phyloP scores from a whole-genome alignment of 2,888 invertebrate species.

The Furcula furcula region DNA sequence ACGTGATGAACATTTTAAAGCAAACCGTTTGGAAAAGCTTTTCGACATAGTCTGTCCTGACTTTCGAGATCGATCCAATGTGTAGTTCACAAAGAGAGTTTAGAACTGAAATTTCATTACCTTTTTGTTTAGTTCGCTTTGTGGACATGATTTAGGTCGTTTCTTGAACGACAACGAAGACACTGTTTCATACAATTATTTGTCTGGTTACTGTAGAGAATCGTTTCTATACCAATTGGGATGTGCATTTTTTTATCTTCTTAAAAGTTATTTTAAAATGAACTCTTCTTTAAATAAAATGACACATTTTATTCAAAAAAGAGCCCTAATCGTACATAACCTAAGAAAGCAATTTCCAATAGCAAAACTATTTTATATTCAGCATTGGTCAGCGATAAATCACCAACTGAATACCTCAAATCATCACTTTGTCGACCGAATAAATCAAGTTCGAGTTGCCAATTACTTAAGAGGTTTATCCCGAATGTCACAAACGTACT shows the following conservation, averaged over 20 bases:
- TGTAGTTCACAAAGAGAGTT: constrained; percentile 20
- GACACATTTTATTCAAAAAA: no score
- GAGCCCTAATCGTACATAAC: no score
- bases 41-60: constrained; percentile 32
- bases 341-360: background rate
- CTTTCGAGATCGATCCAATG: constrained; percentile 26
- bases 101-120: constrained; percentile 14
- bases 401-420: constrained; percentile 33
- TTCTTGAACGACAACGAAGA: no score
- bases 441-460: constrained; percentile 53
- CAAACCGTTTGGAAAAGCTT: constrained; percentile 42
- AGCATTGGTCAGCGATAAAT: constrained; percentile 24
- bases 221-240: no score
- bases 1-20: constrained; percentile 51
- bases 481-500: constrained; percentile 48
- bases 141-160: background rate
- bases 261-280: no score
- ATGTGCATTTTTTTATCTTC: no score
- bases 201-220: no score
- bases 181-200: no score
- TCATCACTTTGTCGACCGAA: constrained; percentile 33
- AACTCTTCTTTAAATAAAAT: no score
- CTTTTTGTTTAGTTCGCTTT: constrained; percentile 7
- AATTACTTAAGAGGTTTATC: constrained; percentile 64
- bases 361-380: background rate